Base-by-base conservation (phyloP, 37 sponge, comb jelly and placozoan genomes). In the Cladorhizidae sp. region DNA sequence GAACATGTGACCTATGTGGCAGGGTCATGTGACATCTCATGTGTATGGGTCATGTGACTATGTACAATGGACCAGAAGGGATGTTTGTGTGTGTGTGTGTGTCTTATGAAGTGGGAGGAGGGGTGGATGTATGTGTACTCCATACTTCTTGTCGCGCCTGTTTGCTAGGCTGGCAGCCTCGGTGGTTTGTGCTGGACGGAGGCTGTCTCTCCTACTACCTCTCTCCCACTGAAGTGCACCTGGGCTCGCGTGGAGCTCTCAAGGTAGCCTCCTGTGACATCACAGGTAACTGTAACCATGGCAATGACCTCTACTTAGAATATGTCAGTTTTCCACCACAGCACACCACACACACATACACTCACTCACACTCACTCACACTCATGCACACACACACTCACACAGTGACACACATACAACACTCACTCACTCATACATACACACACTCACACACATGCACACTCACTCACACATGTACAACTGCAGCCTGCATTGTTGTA, bases 141-240 rank as follows among this genome's bases (percentile, higher is more conserved):
- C 8, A 22, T 40, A n/a, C 12, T 17, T 17, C 43, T 77, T 23
- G 31, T 23, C 59, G 17, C 63, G n/a, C 61, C 21, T 35, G 0
- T 32, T 5, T 72, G 12, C 18, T 54, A 94, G 97, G 97, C 31
- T 96, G 97, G 97, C 95, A 96, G 74, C 88, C 83, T 29, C 71
- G 97, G 0, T 96, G 95, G 92, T 93, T 96, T 69, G 78, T 92
- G 52, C 77, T 96, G 61, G 89, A 93, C 20, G 51, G 67, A 20
- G 94, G 94, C n/a, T 71, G 79, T 8, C 86, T 96, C 28, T 84
- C 91, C 61, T 96, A 96, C 80, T 96, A 96, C 74, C 77, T 88
- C 0, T 78, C 89, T 26, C 67, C 83, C 23, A 83, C 63, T 25
- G 97, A 96, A 45, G 94, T 96, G 36, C 41, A 68, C 39, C 82